These are phyloP conservation scores for Cariama cristata DNA, from an alignment of 2,113 vertebrate genomes.

Conservation along the genomic window DNA sequence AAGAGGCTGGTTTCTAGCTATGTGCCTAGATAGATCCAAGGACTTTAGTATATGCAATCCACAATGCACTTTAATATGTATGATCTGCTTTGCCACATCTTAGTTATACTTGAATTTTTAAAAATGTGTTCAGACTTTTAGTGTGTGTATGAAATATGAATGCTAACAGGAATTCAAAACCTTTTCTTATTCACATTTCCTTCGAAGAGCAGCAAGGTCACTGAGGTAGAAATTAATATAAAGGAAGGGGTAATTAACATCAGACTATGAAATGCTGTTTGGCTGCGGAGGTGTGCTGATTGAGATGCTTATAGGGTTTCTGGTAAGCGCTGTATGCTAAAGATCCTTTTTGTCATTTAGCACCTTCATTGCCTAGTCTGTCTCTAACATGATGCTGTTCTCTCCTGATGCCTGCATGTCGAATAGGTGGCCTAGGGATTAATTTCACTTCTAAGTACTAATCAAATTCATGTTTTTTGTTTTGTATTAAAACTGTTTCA, in stretches of 20 bases:
- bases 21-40: neutral
- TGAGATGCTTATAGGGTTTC: neutral
- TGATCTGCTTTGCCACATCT: neutral
- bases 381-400: neutral
- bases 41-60: neutral
- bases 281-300: neutral
- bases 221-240: neutral
- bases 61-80: neutral
- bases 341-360: neutral
- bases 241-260: slow-evolving; percentile 2
- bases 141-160: neutral
- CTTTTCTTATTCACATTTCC: neutral
- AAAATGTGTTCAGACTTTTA: slow-evolving; percentile 3
- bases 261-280: neutral
- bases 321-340: neutral
- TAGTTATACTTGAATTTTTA: slow-evolving; percentile 17
- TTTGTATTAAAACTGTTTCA: neutral
- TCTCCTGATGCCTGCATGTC: neutral
- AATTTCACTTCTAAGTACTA: neutral
- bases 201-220: neutral
- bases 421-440: neutral
- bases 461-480: neutral
- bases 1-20: neutral
- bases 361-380: neutral
- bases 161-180: neutral